Evolutionary conservation across 1,140 invertebrate genomes (phyloP).

Genomic region (Atta cephalotes): DNA sequence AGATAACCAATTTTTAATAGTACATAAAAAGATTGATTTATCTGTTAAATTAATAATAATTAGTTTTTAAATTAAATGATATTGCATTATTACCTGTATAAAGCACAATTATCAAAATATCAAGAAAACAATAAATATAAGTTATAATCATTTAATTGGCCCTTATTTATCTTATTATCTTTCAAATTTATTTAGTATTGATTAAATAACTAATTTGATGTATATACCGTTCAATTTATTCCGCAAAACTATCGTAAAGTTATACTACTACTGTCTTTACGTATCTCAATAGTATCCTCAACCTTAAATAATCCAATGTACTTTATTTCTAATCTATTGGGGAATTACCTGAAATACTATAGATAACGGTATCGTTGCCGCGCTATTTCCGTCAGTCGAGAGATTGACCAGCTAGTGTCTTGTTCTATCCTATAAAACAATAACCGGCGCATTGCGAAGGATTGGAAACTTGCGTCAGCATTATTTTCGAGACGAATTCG

Average conservation of each 20-base stretch:
- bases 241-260: neutral
- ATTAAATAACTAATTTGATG: neutral
- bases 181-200: neutral
- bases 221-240: neutral
- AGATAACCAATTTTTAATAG: neutral
- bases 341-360: conserved; percentile 1
- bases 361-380: neutral
- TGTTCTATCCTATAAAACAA: conserved; percentile 11
- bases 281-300: neutral
- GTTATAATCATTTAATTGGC: neutral
- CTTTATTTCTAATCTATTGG: conserved; percentile 11
- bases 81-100: neutral
- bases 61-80: conserved; percentile 1
- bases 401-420: neutral
- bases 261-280: neutral
- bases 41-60: neutral
- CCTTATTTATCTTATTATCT: neutral
- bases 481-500: conserved; percentile 19
- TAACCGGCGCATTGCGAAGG: conserved; percentile 2
- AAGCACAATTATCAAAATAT: neutral
- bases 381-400: neutral
- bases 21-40: neutral
- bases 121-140: neutral
- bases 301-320: conserved; percentile 15
- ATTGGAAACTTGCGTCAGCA: neutral